Evolutionary conservation across 2,113 vertebrate genomes (phyloP), one percentile per base, ranked within the genome.

Genomic region (Melanocharis versteri): DNA sequence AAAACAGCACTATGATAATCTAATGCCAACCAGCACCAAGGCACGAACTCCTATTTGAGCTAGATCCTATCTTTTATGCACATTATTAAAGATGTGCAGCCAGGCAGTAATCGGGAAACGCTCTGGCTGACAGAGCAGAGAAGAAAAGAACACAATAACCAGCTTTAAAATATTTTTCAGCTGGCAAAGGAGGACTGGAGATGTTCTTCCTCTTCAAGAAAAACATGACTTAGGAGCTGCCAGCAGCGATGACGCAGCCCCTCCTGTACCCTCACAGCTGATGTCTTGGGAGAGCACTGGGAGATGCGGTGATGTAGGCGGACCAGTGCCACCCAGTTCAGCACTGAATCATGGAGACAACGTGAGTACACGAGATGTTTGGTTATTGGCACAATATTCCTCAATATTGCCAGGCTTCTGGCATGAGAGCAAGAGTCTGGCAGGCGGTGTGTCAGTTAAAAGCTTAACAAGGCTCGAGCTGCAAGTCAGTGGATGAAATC

Each of bases 291-390:
- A 90, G 48, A 60, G 35, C 30, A 37, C 56, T 18, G 19, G 69
- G 33, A 71, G 42, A 42, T 42, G 24, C 0, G 0, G 30, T 24
- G 33, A 95, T n/a, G 28, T 2, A 33, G 70, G 33, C 68, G 89
- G 35, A 60, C 19, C 8, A 1, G 39, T 5, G 75, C 12, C 39
- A 17, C 40, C 20, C 19, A 56, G 42, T 45, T 69, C 60, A 75
- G 78, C 56, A 53, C 28, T 22, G 39, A 78, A 77, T 48, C 69
- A 14, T 6, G 33, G 85, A 58, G 18, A 66, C 17, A 53, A 5
- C 0, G 0, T 4, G 40, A 78, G 22, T 24, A 57, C 37, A 58
- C 0, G 0, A 73, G 56, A 57, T 27, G 22, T 40, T 69, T 40
- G 6, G 14, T 30, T 50, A 61, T 50, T 68, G 80, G 70, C 73